phyloP scores from a whole-genome alignment of 2,113 vertebrate genomes.

The Scytalopus superciliaris region DNA sequence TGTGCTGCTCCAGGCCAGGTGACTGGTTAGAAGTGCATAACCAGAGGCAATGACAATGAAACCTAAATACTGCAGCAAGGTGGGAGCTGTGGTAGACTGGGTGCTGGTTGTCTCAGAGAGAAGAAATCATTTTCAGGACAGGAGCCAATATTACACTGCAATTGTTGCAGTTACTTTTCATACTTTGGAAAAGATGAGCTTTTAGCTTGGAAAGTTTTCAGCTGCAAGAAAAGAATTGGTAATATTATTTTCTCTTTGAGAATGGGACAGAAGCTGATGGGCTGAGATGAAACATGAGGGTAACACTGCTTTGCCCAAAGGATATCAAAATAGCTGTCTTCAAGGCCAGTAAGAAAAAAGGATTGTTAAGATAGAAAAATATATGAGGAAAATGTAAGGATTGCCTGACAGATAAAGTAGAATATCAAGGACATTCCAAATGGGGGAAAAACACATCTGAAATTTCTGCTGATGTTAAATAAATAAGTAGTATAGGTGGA shows the following conservation, averaged over 20 bases:
- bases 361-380: background rate
- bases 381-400: background rate
- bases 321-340: background rate
- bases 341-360: background rate
- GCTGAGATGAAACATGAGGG: background rate
- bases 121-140: background rate
- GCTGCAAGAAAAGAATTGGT: background rate
- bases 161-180: background rate
- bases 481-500: accelerated
- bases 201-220: background rate
- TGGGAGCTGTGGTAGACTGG: no score
- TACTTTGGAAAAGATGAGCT: background rate
- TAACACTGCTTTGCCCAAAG: background rate
- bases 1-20: background rate
- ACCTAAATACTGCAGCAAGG: background rate
- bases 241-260: background rate
- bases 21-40: background rate
- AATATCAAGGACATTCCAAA: background rate
- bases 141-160: background rate
- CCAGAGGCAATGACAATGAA: background rate
- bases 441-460: background rate
- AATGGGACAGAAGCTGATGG: background rate
- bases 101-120: background rate
- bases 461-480: background rate
- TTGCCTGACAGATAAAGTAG: background rate